Evolutionary conservation across 2,113 vertebrate species (phyloP), one percentile per base, ranked within the genome.

Genomic region (Taxidea taxus): DNA sequence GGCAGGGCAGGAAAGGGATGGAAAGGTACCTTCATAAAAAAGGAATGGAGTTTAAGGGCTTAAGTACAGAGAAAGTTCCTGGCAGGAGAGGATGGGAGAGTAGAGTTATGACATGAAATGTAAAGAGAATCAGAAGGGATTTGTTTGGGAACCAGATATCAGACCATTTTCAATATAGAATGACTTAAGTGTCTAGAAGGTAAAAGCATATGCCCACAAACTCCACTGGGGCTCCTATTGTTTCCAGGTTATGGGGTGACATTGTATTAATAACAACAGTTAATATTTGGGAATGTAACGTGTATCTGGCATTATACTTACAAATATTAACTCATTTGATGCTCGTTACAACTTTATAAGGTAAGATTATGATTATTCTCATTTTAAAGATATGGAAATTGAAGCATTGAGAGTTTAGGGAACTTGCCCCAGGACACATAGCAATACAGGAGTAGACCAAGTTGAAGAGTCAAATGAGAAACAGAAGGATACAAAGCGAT

Each of bases 391-490:
- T 62, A 78, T 75, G 29, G n/a, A 86, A 77, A 70, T 34, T 56
- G 25, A 83, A 86, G 7, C 37, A 70, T 60, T 37, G 54, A 77
- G 27, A 62, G 20, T 6, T 66, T 27, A 42, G 23, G 56, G n/a
- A 60, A 78, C 25, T 90, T 83, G 42, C 9, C 29, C 44, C 9
- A 25, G 47, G n/a, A 88, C 95, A 96, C 93, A 95, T 72, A 96
- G 90, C 87, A 95, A 72, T 91, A 39, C 2, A 66, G 44, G 68
- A 94, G 62, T 1, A 16, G 66, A 95, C 70, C 92, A 78, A 88
- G n/a, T 66, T 84, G 23, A 37, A 83, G 98, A 82, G 27, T 18
- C 27, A 75, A 23, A 42, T 31, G 15, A 75, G 74, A 75, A 75
- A 47, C 25, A 75, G 25, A 27, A 47, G 27, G 27, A 47, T 47